Evolutionary conservation across 2,797 vertebrate genomes (phyloP).

Genomic region (Spheniscus humboldti): DNA sequence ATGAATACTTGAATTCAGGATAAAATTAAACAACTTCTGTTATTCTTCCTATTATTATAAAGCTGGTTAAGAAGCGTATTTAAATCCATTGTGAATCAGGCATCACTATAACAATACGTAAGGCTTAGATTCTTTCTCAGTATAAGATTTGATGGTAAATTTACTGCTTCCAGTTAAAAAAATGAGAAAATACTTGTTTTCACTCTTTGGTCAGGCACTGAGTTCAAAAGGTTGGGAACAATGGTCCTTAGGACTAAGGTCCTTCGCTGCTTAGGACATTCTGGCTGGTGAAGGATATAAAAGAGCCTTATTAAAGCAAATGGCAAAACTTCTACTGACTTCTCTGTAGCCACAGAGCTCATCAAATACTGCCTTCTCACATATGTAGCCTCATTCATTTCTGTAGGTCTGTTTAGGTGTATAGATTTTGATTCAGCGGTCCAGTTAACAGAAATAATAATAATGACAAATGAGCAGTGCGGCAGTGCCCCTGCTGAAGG

Average conservation of each 20-base stretch:
- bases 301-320: not conserved
- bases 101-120: not conserved
- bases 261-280: not conserved
- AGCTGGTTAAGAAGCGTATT: not conserved
- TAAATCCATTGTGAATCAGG: not conserved
- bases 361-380: not conserved
- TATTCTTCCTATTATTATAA: not conserved
- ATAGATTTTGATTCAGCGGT: not conserved
- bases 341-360: not conserved
- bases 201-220: not conserved
- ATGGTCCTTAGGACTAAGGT: not conserved
- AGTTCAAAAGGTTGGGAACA: not conserved
- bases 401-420: not conserved
- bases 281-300: not conserved
- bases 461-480: not conserved
- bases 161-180: not conserved
- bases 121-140: not conserved
- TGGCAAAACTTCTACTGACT: not conserved
- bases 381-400: not conserved
- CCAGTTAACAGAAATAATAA: not conserved
- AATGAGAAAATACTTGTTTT: not conserved
- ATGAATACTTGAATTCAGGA: not conserved
- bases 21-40: not conserved
- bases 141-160: not conserved
- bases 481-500: not conserved